phyloP scores from a whole-genome alignment of 2,797 vertebrate species.

The Esox lucius region DNA sequence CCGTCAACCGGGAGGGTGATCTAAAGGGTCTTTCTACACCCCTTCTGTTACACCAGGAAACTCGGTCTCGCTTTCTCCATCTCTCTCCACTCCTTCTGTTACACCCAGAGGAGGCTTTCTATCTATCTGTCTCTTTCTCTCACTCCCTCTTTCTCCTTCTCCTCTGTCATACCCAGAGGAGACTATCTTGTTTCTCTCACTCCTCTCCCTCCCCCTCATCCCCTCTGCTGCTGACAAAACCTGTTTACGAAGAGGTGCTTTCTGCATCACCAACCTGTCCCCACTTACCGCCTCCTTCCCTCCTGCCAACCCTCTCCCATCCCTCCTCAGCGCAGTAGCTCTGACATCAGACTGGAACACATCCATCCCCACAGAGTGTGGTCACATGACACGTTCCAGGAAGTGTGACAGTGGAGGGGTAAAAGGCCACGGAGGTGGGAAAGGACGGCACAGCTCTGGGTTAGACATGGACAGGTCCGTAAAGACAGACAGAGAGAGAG shows the following conservation, averaged over 20 bases:
- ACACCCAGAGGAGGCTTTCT: neutral
- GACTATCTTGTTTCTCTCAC: conserved; percentile 10
- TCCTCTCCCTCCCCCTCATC: neutral
- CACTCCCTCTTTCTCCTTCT: conserved; percentile 21
- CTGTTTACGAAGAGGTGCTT: conserved; percentile 28
- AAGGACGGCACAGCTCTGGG: neutral
- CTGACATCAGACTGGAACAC: neutral
- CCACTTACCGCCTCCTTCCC: neutral
- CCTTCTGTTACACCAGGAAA: conserved; percentile 24
- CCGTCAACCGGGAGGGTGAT: conserved; percentile 32
- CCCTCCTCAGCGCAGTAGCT: neutral
- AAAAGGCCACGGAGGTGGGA: neutral
- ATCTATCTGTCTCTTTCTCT: conserved; percentile 15
- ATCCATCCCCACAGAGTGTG: neutral
- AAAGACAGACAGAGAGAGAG: conserved; percentile 11
- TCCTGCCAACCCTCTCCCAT: neutral
- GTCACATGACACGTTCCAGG: neutral
- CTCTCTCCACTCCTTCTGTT: neutral
- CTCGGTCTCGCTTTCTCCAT: conserved; percentile 2
- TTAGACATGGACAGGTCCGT: neutral
- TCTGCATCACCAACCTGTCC: conserved; percentile 19
- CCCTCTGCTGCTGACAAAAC: conserved; percentile 34
- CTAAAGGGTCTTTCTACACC: conserved; percentile 34
- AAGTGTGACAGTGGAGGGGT: neutral
- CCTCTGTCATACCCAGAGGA: conserved; percentile 18